Conservation (phyloP, 2,113 vertebrate genomes). For the Pelmatolapia mariae region DNA sequence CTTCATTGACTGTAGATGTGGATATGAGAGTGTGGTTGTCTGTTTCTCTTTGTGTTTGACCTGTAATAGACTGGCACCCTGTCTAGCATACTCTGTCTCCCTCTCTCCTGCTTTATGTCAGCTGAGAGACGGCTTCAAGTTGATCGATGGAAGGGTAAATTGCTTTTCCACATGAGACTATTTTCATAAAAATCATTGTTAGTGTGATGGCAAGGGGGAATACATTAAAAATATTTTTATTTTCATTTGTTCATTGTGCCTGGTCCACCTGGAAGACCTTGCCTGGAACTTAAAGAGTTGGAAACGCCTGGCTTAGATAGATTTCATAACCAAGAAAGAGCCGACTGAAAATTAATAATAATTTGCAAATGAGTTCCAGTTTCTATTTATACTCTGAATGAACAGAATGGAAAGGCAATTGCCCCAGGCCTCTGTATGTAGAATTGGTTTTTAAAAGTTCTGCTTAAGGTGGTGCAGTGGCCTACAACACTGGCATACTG, state of each 20-base stretch:
- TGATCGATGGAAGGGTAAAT: background rate
- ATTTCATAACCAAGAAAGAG: conserved; percentile 29
- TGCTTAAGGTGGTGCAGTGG: conserved; percentile 15
- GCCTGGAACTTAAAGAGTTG: background rate
- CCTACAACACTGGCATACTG: conserved; percentile 34
- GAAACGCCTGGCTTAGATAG: background rate
- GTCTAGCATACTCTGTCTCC: background rate
- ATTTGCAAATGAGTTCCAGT: conserved; percentile 42
- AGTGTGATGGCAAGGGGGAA: background rate
- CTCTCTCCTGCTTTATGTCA: background rate
- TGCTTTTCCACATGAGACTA: background rate
- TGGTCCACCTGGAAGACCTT: background rate
- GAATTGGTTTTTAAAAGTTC: conserved; percentile 37
- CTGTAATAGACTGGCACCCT: background rate
- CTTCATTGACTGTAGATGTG: background rate
- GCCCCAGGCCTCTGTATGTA: conserved; percentile 7
- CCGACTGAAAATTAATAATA: conserved; percentile 25
- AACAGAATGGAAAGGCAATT: conserved; percentile 20
- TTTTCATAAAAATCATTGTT: background rate
- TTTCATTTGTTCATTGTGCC: background rate
- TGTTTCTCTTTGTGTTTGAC: background rate
- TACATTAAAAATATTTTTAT: fast-evolving
- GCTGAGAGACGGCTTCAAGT: background rate
- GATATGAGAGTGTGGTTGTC: background rate
- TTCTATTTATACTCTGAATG: conserved; percentile 44